Percentiles rank a stretch among this genome's conserved stretches.
Evolutionary conservation across 2,888 invertebrate species (phyloP).

Genomic region (Liposcelis brunnea): DNA sequence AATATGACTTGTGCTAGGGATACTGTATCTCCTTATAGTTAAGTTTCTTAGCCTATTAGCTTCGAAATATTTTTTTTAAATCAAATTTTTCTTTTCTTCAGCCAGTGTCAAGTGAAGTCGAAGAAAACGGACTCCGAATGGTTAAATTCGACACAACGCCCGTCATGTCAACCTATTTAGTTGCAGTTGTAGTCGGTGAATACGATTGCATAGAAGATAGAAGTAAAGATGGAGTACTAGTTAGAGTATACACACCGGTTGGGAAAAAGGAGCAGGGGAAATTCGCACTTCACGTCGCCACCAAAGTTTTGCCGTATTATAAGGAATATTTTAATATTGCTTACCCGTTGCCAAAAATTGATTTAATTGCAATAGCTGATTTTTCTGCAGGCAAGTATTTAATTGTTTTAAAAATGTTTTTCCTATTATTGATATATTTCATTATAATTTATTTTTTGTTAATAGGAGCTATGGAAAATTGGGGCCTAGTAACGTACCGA

Average conservation of each 20-base stretch:
- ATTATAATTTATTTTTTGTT: not conserved
- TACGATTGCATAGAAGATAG: constrained; percentile 81
- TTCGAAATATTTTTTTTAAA: constrained; percentile 4
- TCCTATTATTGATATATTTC: not conserved
- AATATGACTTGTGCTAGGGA: constrained; percentile 1
- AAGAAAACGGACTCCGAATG: constrained; percentile 28
- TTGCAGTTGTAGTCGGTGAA: constrained; percentile 88
- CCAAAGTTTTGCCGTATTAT: constrained; percentile 81
- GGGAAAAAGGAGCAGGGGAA: constrained; percentile 82
- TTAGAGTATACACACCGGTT: constrained; percentile 70
- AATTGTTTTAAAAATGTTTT: constrained; percentile 4
- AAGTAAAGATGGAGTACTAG: constrained; percentile 64
- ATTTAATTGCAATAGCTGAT: constrained; percentile 89
- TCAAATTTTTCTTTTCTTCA: constrained; percentile 18
- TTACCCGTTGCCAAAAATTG: constrained; percentile 91
- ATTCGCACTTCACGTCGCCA: constrained; percentile 86
- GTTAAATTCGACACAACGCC: constrained; percentile 70
- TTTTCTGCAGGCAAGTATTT: constrained; percentile 53
- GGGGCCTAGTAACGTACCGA: constrained; percentile 87
- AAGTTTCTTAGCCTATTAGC: no score
- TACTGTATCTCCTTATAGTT: no score
- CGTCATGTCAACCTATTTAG: constrained; percentile 87
- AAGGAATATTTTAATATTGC: constrained; percentile 88
- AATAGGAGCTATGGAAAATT: constrained; percentile 89
- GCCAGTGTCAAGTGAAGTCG: constrained; percentile 24